Percentiles rank a stretch among this genome's conserved stretches.
Evolutionary conservation across 2,888 invertebrate genomes (phyloP).

Genomic region (Stenodema calcarata): DNA sequence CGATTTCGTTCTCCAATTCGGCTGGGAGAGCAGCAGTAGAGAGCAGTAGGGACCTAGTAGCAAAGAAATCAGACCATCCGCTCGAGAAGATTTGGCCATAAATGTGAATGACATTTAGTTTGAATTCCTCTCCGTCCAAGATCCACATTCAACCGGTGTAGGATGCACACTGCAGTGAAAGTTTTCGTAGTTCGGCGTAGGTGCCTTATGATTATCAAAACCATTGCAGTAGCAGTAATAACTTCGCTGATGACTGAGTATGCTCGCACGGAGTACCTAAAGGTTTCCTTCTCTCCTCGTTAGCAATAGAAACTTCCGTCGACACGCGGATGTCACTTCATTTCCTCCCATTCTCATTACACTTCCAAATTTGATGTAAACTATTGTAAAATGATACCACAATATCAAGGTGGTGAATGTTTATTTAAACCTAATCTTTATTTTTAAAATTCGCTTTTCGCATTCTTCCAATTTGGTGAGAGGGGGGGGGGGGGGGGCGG

Average conservation of each 20-base stretch:
- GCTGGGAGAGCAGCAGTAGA: too few relatives aligned
- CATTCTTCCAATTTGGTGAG: too few relatives aligned
- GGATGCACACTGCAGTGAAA: not conserved
- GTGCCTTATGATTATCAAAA: not conserved
- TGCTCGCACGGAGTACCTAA: not conserved
- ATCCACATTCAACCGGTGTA: not conserved
- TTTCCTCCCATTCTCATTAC: not conserved
- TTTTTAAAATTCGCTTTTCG: too few relatives aligned
- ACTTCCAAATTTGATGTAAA: not conserved
- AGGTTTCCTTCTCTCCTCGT: not conserved
- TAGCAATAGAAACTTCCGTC: not conserved
- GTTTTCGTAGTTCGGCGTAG: not conserved
- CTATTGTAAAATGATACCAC: not conserved
- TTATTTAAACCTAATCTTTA: too few relatives aligned
- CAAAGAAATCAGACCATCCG: too few relatives aligned
- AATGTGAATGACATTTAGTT: too few relatives aligned
- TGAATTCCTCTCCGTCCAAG: not conserved
- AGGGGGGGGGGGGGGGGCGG: too few relatives aligned
- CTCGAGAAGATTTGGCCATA: too few relatives aligned
- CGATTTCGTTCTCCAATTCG: too few relatives aligned
- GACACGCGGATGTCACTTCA: not conserved
- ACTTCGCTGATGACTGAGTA: not conserved
- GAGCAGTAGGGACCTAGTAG: too few relatives aligned
- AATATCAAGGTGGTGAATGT: too few relatives aligned
- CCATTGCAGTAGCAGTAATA: not conserved